These are phyloP conservation scores for Premnoplex brunnescens DNA, from an alignment of 2,797 vertebrate genomes.

Conservation along the genomic window DNA sequence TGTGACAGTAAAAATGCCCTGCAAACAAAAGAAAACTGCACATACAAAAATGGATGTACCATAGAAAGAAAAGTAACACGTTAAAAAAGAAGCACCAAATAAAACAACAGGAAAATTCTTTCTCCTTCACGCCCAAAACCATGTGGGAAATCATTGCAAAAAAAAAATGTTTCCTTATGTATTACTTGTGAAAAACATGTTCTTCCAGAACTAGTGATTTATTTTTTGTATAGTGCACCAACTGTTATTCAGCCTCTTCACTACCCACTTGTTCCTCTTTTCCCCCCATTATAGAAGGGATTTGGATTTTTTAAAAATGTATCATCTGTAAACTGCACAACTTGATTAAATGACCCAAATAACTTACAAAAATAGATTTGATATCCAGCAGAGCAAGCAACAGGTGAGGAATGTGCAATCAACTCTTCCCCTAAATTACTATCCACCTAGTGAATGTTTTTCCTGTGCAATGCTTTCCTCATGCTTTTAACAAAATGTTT, in stretches of 20 bases:
- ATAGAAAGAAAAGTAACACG: not conserved
- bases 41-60: not conserved
- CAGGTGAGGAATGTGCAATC: not conserved
- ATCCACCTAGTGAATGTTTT: not conserved
- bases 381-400: not conserved
- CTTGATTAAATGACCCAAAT: slow-evolving; percentile 12
- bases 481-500: not conserved
- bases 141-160: not conserved
- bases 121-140: not conserved
- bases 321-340: not conserved
- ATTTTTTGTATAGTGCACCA: slow-evolving; percentile 24
- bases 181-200: slow-evolving; percentile 57
- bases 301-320: not conserved
- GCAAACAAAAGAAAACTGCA: not conserved
- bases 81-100: not conserved
- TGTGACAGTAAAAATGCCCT: not conserved
- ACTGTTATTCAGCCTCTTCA: slow-evolving; percentile 43
- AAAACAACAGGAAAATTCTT: not conserved
- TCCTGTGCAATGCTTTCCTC: not conserved
- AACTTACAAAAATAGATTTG: not conserved
- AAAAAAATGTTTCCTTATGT: slow-evolving; percentile 1
- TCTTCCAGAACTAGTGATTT: slow-evolving; percentile 32
- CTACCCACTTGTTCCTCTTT: slow-evolving; percentile 29
- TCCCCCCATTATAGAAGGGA: not conserved
- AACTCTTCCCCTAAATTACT: not conserved